Evolutionary conservation across 1,140 invertebrate species (phyloP).

Genomic region (Yoshiicerus persimilis): DNA sequence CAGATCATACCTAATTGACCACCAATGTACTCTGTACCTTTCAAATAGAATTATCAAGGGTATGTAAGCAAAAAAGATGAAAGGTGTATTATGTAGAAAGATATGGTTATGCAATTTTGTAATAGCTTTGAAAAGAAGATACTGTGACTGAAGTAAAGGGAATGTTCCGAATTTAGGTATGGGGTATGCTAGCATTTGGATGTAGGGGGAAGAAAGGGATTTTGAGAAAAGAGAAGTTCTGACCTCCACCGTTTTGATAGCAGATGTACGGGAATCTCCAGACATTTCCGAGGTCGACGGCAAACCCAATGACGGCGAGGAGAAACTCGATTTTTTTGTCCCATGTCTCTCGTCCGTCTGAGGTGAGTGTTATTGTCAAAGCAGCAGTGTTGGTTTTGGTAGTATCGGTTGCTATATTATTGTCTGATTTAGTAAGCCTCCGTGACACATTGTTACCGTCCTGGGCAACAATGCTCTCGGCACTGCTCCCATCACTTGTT

Average conservation of each 20-base stretch:
- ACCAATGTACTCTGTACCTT: too few species aligned
- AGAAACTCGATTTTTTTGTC: constrained; percentile 84
- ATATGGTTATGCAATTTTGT: too few species aligned
- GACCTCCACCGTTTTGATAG: constrained; percentile 76
- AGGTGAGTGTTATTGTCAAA: constrained; percentile 25
- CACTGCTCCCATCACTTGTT: constrained; percentile 43
- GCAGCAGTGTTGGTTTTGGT: not conserved
- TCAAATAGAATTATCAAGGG: too few species aligned
- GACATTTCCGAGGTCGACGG: constrained; percentile 80
- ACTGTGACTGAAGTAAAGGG: too few species aligned
- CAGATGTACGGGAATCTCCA: constrained; percentile 81
- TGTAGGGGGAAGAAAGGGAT: not conserved
- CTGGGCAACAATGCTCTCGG: constrained; percentile 47
- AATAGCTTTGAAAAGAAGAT: not conserved
- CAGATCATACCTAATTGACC: too few species aligned
- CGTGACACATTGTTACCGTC: constrained; percentile 48
- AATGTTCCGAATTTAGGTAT: not conserved
- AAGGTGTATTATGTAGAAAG: too few species aligned
- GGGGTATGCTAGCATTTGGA: too few species aligned
- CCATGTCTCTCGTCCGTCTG: constrained; percentile 47
- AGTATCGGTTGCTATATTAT: constrained; percentile 27
- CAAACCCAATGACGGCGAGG: constrained; percentile 81
- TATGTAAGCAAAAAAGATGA: too few species aligned
- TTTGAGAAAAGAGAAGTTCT: not conserved
- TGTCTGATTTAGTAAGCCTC: constrained; percentile 44